Percentiles rank a stretch among this genome's conserved stretches.
These are phyloP conservation scores for Theonella swinhoei DNA, from an alignment of 37 sponge, comb jelly and placozoan species.

Conservation along the genomic window DNA sequence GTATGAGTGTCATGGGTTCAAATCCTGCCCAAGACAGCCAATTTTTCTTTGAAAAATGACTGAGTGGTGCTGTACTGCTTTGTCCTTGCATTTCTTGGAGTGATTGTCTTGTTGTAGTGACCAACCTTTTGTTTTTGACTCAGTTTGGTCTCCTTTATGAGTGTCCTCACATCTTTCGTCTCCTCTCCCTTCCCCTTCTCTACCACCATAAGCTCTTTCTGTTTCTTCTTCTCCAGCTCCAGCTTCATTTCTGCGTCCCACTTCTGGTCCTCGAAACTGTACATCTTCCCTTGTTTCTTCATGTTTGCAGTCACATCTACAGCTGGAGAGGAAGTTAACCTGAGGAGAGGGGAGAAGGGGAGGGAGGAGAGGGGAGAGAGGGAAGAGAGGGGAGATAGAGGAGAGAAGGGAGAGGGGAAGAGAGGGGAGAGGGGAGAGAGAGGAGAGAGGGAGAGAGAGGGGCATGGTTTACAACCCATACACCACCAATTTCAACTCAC, in stretches of 20 bases:
- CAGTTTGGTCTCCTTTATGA: slow-evolving; percentile 43
- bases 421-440: not conserved
- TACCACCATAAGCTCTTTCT: slow-evolving; percentile 30
- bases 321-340: not conserved
- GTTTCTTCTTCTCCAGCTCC: slow-evolving; percentile 29
- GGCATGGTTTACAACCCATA: not conserved
- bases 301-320: slow-evolving; percentile 53
- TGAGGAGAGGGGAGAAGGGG: not conserved
- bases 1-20: no score
- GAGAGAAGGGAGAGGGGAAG: not conserved
- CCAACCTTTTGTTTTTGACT: slow-evolving; percentile 43
- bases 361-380: not conserved
- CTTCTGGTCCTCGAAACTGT: slow-evolving; percentile 92
- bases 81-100: no score
- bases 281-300: slow-evolving; percentile 79
- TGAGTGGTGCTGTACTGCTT: no score
- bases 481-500: slow-evolving; percentile 36
- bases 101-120: no score
- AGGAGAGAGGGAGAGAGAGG: not conserved
- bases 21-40: no score
- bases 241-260: slow-evolving; percentile 88
- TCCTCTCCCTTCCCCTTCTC: not conserved
- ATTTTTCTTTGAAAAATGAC: no score
- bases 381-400: not conserved
- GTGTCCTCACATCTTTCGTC: not conserved